Percentiles rank a stretch among this genome's conserved stretches.
phyloP scores from a whole-genome alignment of 2,888 invertebrate genomes.

The Gibbula magus region DNA sequence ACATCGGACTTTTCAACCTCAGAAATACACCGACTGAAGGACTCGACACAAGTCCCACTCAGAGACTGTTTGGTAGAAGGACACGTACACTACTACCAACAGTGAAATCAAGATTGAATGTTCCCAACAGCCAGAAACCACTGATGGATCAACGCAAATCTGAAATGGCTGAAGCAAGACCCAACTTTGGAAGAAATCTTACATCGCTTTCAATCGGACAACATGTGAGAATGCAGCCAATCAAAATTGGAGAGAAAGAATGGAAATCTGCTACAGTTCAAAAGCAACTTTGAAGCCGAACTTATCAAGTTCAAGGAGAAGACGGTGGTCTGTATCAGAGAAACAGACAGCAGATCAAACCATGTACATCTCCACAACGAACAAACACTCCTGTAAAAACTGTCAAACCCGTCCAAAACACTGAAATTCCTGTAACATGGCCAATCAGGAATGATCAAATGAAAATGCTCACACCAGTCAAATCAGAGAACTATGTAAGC shows the following conservation, averaged over 20 bases:
- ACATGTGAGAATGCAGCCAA: not conserved
- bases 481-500: no score
- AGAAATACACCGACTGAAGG: slow-evolving; percentile 24
- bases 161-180: not conserved
- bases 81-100: slow-evolving; percentile 7
- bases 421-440: no score
- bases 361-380: not conserved
- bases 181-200: not conserved
- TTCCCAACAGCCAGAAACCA: no score
- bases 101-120: no score
- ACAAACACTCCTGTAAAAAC: no score
- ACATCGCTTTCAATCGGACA: not conserved
- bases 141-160: not conserved
- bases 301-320: not conserved
- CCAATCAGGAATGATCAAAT: no score
- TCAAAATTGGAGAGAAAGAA: no score
- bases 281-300: not conserved
- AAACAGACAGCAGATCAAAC: not conserved
- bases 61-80: slow-evolving; percentile 26
- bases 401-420: no score
- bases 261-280: not conserved
- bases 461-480: no score
- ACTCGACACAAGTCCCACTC: slow-evolving; percentile 21
- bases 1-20: slow-evolving; percentile 28
- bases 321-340: not conserved